Base-by-base conservation (phyloP, 2,888 invertebrate species). In the Coleophora deauratella region DNA sequence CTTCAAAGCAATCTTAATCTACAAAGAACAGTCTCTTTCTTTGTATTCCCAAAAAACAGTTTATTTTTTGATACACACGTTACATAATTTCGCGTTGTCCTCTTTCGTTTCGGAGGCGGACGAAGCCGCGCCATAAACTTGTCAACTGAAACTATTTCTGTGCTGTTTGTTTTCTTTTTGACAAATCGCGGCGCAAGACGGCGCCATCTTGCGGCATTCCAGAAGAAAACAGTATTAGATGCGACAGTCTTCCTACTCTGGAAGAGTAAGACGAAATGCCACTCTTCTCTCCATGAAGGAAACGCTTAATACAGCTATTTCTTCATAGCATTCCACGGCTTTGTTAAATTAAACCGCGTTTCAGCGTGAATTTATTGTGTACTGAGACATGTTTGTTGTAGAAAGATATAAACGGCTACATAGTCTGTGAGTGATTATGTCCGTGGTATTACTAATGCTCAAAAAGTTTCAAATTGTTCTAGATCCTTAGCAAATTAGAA, bases 91-190 rank as follows among this genome's bases (percentile, higher is more conserved):
- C 21, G 21, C 6, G 21, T 21, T 21, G 21, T 21, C 21, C 3
- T 21, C 21, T 3, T 21, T 21, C 21, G 21, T 21, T 21, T 21
- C 21, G 3, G 6, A 21, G 21, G 21, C 21, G 53, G 50, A 38
- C 52, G 56, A 50, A 52, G 53, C 48, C 55, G 52, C 58, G 54
- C 53, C 57, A 76, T 84, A 81, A 82, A 84, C 72, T 80, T 84
- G 84, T 84, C 82, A 82, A 70, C 78, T 64, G 60, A 59, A 72
- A 79, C 81, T 84, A 81, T 84, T 81, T 70, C 76, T 72, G 73
- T 66, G 59, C 62, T 71, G 81, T 82, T 82, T 78, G 82, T 81
- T 77, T 76, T 73, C 67, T 69, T 72, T 81, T 79, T 82, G 81
- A 81, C 80, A 81, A 79, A 80, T 77, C 68, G 74, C 63, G 73